Evolutionary conservation across 2,113 vertebrate species (phyloP).

Genomic region (Datnioides undecimradiatus): DNA sequence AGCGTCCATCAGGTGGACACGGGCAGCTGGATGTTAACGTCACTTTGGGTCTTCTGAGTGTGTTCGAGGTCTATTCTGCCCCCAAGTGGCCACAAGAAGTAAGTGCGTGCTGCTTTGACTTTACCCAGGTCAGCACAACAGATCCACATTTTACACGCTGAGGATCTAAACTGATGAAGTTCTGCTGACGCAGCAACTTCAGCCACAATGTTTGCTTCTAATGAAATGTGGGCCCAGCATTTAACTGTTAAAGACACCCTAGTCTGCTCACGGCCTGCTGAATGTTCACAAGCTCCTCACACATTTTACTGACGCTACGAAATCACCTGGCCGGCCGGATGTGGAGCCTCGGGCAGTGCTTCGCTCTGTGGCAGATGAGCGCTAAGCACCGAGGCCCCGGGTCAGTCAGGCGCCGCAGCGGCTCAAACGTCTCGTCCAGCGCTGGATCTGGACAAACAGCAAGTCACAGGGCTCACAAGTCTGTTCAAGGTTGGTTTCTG

Average conservation of each 20-base stretch:
- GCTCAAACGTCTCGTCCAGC: constrained; percentile 84
- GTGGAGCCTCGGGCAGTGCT: constrained; percentile 79
- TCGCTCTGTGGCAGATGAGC: constrained; percentile 82
- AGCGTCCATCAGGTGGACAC: not conserved
- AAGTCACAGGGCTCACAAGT: not conserved
- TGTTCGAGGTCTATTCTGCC: not conserved
- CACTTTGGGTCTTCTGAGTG: not conserved
- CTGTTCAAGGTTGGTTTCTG: not conserved
- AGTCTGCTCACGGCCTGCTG: not conserved
- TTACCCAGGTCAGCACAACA: not conserved
- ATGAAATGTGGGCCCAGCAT: not conserved
- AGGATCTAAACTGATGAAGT: not conserved
- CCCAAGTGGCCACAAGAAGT: constrained; percentile 4
- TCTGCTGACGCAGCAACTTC: no score
- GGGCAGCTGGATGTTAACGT: not conserved
- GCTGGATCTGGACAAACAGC: constrained; percentile 76
- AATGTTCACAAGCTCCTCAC: not conserved
- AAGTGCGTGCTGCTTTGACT: not conserved
- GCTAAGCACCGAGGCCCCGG: constrained; percentile 68
- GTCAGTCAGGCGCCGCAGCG: constrained; percentile 51
- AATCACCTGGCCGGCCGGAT: constrained; percentile 89
- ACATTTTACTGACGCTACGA: not conserved
- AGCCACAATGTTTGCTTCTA: not conserved
- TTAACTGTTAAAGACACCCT: not conserved
- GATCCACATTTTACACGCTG: not conserved